Percentiles rank a stretch among this genome's conserved stretches.
Conservation (phyloP, 2,797 vertebrate species). For the Hapalemur alaotrensis region DNA sequence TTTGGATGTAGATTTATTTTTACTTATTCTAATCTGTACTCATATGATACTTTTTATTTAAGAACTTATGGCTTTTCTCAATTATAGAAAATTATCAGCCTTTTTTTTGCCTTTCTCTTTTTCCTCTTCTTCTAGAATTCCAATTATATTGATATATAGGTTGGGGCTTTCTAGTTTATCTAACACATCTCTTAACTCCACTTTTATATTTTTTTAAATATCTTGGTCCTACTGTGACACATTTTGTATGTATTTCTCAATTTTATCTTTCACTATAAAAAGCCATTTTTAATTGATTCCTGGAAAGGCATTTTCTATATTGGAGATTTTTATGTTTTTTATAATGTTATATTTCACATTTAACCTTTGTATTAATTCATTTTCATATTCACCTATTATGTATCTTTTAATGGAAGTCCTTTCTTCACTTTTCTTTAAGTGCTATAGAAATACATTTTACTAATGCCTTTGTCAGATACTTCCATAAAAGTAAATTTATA, state of each 20-base stretch:
- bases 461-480: neutral
- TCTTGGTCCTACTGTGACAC: neutral
- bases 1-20: neutral
- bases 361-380: neutral
- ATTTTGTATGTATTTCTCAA: neutral
- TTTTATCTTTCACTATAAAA: neutral
- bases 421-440: neutral
- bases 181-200: neutral
- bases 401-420: neutral
- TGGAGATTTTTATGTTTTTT: neutral
- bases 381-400: neutral
- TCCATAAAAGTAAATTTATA: neutral
- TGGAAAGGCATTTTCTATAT: neutral
- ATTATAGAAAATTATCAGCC: neutral
- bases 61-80: neutral
- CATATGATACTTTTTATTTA: neutral
- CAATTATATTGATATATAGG: neutral
- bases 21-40: neutral
- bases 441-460: neutral
- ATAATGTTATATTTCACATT: neutral
- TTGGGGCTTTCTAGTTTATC: neutral
- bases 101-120: neutral
- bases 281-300: neutral
- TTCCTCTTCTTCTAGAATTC: neutral
- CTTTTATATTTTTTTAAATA: neutral